Evolutionary conservation across 2,113 vertebrate genomes (phyloP).

Genomic region (Pseudorectes ferrugineus): DNA sequence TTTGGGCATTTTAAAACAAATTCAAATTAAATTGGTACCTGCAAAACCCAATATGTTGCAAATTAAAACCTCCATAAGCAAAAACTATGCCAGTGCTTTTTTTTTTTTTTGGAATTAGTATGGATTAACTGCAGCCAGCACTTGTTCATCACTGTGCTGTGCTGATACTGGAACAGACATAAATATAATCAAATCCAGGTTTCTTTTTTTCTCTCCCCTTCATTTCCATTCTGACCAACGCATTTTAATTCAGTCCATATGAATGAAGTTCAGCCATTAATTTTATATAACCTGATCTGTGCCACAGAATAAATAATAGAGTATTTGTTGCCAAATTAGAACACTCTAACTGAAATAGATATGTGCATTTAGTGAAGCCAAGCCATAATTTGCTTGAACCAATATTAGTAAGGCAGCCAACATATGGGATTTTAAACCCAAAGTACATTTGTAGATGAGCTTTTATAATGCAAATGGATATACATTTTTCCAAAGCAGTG

Average conservation of each 20-base stretch:
- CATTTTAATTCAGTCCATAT: slow-evolving; percentile 71
- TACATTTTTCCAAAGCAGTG: slow-evolving; percentile 33
- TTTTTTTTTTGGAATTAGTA: not conserved
- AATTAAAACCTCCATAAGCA: slow-evolving; percentile 43
- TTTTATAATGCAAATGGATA: slow-evolving; percentile 64
- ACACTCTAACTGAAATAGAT: slow-evolving; percentile 69
- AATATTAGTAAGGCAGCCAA: slow-evolving; percentile 62
- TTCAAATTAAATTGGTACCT: slow-evolving; percentile 9
- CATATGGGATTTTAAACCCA: slow-evolving; percentile 65
- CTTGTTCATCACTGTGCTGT: slow-evolving; percentile 37
- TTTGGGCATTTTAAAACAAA: slow-evolving; percentile 35
- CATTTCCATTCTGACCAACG: slow-evolving; percentile 19
- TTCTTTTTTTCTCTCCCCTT: not conserved
- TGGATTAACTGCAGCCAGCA: slow-evolving; percentile 55
- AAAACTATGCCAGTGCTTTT: not conserved
- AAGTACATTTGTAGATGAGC: slow-evolving; percentile 57
- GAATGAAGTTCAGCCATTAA: slow-evolving; percentile 70
- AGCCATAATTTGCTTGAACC: slow-evolving; percentile 69
- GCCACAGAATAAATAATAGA: slow-evolving; percentile 60
- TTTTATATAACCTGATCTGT: slow-evolving; percentile 74
- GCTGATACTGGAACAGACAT: slow-evolving; percentile 61
- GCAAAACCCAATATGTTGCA: slow-evolving; percentile 35
- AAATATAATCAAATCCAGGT: slow-evolving; percentile 68
- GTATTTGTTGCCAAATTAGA: slow-evolving; percentile 66
- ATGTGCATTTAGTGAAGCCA: slow-evolving; percentile 62